Percentiles rank a stretch among this genome's conserved stretches.
phyloP scores from a whole-genome alignment of 1,140 invertebrate genomes.

The Colletes latitarsis region DNA sequence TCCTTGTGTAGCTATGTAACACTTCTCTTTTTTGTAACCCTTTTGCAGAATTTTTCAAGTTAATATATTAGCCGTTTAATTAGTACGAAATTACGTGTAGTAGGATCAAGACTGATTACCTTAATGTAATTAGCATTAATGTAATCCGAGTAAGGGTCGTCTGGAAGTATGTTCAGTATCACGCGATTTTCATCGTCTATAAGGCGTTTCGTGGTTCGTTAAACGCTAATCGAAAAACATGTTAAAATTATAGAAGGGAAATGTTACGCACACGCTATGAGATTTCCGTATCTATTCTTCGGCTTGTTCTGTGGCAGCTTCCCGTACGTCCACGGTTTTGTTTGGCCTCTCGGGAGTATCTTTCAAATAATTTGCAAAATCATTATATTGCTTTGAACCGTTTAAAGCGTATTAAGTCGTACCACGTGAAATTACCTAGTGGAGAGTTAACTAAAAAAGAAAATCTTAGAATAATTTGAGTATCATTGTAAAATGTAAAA shows the following conservation, averaged over 20 bases:
- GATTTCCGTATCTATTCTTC: constrained; percentile 89
- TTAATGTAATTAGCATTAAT: constrained; percentile 98
- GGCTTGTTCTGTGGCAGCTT: constrained; percentile 83
- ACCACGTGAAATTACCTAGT: no score
- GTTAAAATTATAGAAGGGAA: neutral
- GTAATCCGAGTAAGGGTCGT: constrained; percentile 89
- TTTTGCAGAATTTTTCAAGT: constrained; percentile 77
- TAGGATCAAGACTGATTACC: constrained; percentile 77
- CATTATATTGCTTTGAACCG: no score
- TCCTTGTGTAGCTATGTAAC: constrained; percentile 96
- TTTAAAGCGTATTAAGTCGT: no score
- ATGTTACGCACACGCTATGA: constrained; percentile 84
- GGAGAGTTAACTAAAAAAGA: no score
- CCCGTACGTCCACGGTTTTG: constrained; percentile 65
- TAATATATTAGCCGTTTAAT: neutral
- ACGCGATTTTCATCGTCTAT: constrained; percentile 87
- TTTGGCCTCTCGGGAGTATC: constrained; percentile 67
- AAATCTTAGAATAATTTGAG: no score
- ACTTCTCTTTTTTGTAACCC: constrained; percentile 95
- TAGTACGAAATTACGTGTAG: neutral
- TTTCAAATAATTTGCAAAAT: constrained; percentile 30
- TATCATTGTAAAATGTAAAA: no score
- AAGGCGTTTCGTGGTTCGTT: constrained; percentile 1
- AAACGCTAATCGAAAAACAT: neutral
- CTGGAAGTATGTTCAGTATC: constrained; percentile 83